These are phyloP conservation scores for Drosophila ezoana DNA, from an alignment of 2,888 invertebrate genomes.

Conservation along the genomic window DNA sequence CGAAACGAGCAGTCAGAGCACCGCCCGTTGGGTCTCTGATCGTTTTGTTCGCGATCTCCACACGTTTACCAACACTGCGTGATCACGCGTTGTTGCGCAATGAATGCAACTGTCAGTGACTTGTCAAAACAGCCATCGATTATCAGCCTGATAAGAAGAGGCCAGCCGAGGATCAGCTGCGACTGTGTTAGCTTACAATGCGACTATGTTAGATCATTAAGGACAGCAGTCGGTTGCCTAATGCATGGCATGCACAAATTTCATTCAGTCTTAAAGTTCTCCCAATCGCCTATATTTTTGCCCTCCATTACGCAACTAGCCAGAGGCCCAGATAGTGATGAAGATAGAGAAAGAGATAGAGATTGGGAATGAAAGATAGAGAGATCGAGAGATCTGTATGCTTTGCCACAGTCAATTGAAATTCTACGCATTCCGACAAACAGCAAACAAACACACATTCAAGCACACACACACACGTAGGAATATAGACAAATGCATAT, in stretches of 20 bases:
- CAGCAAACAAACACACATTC: slow-evolving; percentile 68
- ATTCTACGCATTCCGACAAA: slow-evolving; percentile 80
- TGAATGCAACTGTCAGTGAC: slow-evolving; percentile 57
- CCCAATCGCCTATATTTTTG: slow-evolving; percentile 15
- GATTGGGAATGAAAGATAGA: slow-evolving; percentile 4
- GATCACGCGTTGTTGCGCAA: slow-evolving; percentile 27
- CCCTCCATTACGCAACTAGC: slow-evolving; percentile 45
- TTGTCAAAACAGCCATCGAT: slow-evolving; percentile 68
- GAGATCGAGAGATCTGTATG: slow-evolving; percentile 12
- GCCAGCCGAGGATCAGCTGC: slow-evolving; percentile 45
- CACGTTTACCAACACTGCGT: slow-evolving; percentile 57
- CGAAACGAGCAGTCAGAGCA: slow-evolving; percentile 63
- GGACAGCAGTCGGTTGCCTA: slow-evolving; percentile 9
- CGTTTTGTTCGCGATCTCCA: slow-evolving; percentile 20
- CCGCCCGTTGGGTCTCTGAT: slow-evolving; percentile 49
- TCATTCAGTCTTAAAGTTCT: slow-evolving; percentile 1
- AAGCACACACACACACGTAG: slow-evolving; percentile 20
- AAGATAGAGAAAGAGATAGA: slow-evolving; percentile 5
- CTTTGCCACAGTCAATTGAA: slow-evolving; percentile 76
- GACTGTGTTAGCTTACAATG: slow-evolving; percentile 33
- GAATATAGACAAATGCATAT: slow-evolving; percentile 66
- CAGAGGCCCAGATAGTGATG: slow-evolving; percentile 16
- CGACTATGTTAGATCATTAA: slow-evolving; percentile 14
- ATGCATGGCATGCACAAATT: neutral
- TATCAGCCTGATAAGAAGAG: slow-evolving; percentile 39